Percentiles rank a stretch among this genome's conserved stretches.
Conservation (phyloP, 2,888 invertebrate species). For the Drosophila recens region DNA sequence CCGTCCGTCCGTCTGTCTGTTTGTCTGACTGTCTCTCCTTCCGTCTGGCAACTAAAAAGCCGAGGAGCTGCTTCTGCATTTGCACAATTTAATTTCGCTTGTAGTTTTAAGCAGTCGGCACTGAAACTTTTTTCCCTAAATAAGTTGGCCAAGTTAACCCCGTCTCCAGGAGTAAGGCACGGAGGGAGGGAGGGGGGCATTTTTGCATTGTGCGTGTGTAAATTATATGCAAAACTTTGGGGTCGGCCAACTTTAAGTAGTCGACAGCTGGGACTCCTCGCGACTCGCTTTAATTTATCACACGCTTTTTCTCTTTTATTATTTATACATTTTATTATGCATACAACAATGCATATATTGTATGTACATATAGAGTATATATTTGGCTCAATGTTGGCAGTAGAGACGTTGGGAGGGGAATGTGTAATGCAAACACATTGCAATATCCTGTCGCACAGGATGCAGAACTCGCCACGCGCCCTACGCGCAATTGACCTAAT, state of each 20-base stretch:
- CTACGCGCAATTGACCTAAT: constrained; percentile 69
- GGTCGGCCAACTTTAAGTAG: constrained; percentile 40
- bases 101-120: constrained; percentile 50
- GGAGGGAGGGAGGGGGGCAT: background rate
- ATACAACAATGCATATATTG: background rate
- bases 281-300: constrained; percentile 60
- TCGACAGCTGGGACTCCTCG: constrained; percentile 28
- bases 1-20: too few species aligned
- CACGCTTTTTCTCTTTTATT: constrained; percentile 31
- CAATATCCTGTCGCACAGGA: constrained; percentile 55
- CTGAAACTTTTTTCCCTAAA: constrained; percentile 47
- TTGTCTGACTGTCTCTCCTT: background rate
- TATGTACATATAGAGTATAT: constrained; percentile 20
- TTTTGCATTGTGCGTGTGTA: constrained; percentile 46
- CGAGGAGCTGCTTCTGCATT: constrained; percentile 15
- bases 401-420: constrained; percentile 10
- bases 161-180: background rate
- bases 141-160: constrained; percentile 52
- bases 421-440: constrained; percentile 29
- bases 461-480: constrained; percentile 46
- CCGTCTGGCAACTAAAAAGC: constrained; percentile 16
- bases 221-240: constrained; percentile 67
- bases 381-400: constrained; percentile 30
- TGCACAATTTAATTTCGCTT: constrained; percentile 63
- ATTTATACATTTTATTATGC: constrained; percentile 15